phyloP scores from a whole-genome alignment of 64 coral and sea anemone species.

The Pocillopora verrucosa region DNA sequence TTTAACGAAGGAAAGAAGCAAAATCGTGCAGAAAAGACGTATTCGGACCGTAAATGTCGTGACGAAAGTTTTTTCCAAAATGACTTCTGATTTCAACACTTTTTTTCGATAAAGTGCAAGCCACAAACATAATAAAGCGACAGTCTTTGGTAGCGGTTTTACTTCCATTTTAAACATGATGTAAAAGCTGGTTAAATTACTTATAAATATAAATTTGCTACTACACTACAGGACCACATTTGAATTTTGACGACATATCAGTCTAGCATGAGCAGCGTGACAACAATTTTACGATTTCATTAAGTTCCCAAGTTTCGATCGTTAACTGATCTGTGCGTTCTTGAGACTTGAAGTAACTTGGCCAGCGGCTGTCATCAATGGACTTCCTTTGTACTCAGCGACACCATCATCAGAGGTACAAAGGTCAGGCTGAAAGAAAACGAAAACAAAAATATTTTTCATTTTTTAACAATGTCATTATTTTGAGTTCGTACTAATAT shows the following conservation, averaged over 20 bases:
- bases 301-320: background rate
- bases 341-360: conserved; percentile 78
- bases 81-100: too few species aligned
- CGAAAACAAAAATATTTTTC: background rate
- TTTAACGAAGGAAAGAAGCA: too few species aligned
- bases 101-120: too few species aligned
- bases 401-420: conserved; percentile 66
- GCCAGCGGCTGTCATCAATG: conserved; percentile 63
- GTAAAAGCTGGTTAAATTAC: too few species aligned
- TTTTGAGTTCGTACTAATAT: background rate
- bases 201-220: background rate
- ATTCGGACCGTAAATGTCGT: too few species aligned
- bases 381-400: conserved; percentile 87
- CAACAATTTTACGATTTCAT: background rate
- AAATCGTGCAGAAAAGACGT: too few species aligned
- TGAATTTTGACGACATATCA: background rate
- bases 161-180: too few species aligned
- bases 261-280: too few species aligned
- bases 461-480: background rate
- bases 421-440: conserved; percentile 74
- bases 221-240: background rate
- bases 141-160: too few species aligned
- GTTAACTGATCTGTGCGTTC: conserved; percentile 88
- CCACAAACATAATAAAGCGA: too few species aligned
- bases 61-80: too few species aligned